phyloP scores from a whole-genome alignment of 2,888 invertebrate species.

The Byasa hedistus region DNA sequence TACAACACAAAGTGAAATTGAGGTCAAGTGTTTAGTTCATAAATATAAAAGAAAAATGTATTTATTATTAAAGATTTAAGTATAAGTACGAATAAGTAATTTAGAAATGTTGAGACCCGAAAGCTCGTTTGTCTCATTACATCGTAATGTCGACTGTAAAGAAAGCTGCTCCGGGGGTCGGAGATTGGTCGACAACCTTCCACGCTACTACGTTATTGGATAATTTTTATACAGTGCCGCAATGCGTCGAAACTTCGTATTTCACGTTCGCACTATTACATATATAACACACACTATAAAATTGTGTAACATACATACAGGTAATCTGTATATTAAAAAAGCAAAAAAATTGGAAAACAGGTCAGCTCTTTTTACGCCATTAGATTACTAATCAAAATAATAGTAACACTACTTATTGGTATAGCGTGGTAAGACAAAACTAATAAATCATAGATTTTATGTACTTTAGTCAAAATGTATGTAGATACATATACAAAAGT shows the following conservation, averaged over 20 bases:
- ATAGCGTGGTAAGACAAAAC: too few relatives aligned
- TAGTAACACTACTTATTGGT: too few relatives aligned
- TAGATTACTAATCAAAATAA: too few relatives aligned
- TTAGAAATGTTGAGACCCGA: not conserved
- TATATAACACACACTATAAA: not conserved
- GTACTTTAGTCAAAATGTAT: too few relatives aligned
- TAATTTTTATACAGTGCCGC: conserved; percentile 21
- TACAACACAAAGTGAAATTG: not conserved
- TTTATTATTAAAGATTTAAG: not conserved
- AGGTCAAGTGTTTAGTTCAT: not conserved
- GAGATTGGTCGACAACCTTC: conserved; percentile 15
- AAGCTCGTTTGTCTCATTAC: not conserved
- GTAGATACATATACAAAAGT: too few relatives aligned
- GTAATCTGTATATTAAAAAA: too few relatives aligned
- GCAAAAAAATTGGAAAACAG: too few relatives aligned
- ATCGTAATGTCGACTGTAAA: not conserved
- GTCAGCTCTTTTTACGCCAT: too few relatives aligned
- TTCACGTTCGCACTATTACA: not conserved
- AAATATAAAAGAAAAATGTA: not conserved
- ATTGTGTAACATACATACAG: not conserved
- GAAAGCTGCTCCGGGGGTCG: not conserved
- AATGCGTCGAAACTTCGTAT: conserved; percentile 22
- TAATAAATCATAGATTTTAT: too few relatives aligned
- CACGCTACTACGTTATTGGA: conserved; percentile 17
- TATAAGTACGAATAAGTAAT: not conserved